Base-by-base conservation (phyloP, 2,113 vertebrate species). In the Thalassarche chlororhynchos region DNA sequence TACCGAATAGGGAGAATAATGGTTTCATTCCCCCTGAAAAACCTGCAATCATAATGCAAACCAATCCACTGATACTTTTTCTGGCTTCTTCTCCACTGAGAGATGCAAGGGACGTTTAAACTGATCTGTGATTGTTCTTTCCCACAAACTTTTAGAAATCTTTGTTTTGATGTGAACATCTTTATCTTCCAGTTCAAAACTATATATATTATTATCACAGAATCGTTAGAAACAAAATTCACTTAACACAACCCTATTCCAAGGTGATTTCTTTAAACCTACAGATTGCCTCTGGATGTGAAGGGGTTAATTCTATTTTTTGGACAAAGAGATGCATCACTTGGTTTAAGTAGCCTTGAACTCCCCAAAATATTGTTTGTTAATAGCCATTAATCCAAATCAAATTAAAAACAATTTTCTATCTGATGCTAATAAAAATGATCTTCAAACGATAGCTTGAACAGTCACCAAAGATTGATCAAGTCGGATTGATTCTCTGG, bases 351-450 rank as follows among this genome's bases (percentile, higher is more conserved):
- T 15, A 92, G 72, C 64, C 44, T 71, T 88, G 54, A 85, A 70
- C 14, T 47, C 44, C 23, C n/a, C 40, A 42, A 91, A 91, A 85
- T 62, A 84, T 9, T 76, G 3, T 64, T 95, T 75, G 8, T 44
- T 92, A 92, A 77, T 47, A 83, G n/a, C 7, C 46, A 60, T 86
- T 96, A 96, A 80, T 91, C 81, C 58, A 95, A 91, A 77, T 58
- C 20, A 71, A 91, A 91, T 72, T 44, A 42, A 61, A 93, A 72
- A 4, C 4, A 2, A 2, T 58, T 87, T 90, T 89, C 28, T 82
- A 60, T 51, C 78, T 80, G 51, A 66, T 90, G 75, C 29, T 38
- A 81, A 82, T 74, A 89, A 74, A 88, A 90, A 79, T 34, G 4
- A 25, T 87, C 32, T 83, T 89, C 52, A 57, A 84, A 82, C 0